Conservation (phyloP, 2,888 invertebrate species). For the Emesis castigata region DNA sequence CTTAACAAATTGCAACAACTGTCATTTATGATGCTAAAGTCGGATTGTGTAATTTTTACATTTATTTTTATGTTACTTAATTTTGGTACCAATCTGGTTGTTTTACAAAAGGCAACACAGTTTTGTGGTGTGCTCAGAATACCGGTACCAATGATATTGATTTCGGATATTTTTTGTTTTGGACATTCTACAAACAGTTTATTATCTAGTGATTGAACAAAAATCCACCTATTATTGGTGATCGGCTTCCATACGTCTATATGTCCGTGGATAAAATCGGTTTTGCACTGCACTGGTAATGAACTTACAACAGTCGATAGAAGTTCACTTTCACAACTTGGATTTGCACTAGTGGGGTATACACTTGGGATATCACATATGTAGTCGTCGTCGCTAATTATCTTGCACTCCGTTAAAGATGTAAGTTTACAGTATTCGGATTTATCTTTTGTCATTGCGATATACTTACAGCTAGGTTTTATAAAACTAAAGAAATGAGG, state of each 20-base stretch:
- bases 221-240: background rate
- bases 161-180: background rate
- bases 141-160: background rate
- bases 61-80: too few relatives aligned
- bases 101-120: background rate
- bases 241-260: background rate
- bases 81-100: background rate
- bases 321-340: conserved; percentile 36
- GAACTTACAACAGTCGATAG: conserved; percentile 15
- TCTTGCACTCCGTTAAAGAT: too few relatives aligned
- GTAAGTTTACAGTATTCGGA: too few relatives aligned
- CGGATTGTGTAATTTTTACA: too few relatives aligned
- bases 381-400: too few relatives aligned
- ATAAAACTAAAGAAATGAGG: too few relatives aligned
- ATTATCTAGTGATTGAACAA: background rate
- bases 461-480: too few relatives aligned
- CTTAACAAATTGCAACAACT: too few relatives aligned
- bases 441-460: too few relatives aligned
- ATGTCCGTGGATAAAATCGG: conserved; percentile 14
- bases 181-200: background rate
- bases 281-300: conserved; percentile 20
- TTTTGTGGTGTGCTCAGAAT: background rate
- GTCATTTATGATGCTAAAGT: too few relatives aligned
- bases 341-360: conserved; percentile 9
- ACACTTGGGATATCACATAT: conserved; percentile 13